A percentile compares a stretch with the other conserved stretches of the same genome.
Evolutionary conservation across 2,888 invertebrate genomes (phyloP).

Genomic region (Ceriagrion tenellum): DNA sequence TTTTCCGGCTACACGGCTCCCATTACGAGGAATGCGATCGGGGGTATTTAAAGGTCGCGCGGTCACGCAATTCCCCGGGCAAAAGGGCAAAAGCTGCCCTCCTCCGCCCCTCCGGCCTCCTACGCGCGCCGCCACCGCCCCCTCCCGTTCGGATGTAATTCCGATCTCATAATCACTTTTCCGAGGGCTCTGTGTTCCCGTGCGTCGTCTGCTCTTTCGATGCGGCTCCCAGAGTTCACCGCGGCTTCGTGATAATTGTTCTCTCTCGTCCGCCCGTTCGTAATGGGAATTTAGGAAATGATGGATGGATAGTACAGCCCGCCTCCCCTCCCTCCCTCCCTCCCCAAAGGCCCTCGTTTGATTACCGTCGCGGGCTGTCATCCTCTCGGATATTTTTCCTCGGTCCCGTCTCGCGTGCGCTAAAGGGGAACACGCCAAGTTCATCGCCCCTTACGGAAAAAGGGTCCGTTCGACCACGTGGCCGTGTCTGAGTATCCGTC

Average conservation of each 20-base stretch:
- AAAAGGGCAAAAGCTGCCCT: neutral
- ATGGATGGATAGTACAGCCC: neutral
- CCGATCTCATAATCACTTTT: neutral
- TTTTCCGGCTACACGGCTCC: neutral
- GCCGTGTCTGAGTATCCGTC: neutral
- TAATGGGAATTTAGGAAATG: neutral
- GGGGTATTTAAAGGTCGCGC: conserved; percentile 41
- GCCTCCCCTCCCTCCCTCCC: neutral
- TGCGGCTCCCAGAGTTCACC: neutral
- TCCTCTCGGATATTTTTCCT: neutral
- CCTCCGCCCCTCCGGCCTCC: no score
- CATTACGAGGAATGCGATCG: conserved; percentile 52
- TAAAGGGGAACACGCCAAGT: neutral
- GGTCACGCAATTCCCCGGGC: conserved; percentile 56
- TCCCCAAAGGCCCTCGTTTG: neutral
- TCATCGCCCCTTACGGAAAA: neutral
- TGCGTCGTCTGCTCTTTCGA: neutral
- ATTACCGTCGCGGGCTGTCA: neutral
- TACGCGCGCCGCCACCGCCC: neutral
- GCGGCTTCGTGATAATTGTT: neutral
- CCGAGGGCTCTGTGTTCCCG: no score
- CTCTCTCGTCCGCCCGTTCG: neutral
- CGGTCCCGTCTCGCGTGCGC: neutral
- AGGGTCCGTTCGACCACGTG: neutral
- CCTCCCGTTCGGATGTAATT: neutral